Evolutionary conservation across 1,140 invertebrate genomes (phyloP).

Genomic region (Prorops nasuta): DNA sequence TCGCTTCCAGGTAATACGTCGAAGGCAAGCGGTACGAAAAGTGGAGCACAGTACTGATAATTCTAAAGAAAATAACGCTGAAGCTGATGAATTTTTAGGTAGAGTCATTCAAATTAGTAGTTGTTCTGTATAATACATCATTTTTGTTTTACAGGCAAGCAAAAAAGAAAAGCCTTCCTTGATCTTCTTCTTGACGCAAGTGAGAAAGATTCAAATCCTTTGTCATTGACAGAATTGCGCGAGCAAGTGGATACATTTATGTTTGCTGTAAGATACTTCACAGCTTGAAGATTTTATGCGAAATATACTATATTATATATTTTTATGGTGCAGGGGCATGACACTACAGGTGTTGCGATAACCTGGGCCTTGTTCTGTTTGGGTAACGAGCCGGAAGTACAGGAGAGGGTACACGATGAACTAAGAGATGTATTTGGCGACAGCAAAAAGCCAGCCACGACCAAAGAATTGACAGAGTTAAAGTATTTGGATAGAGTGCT

Average conservation of each 20-base stretch:
- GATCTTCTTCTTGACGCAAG: conserved; percentile 69
- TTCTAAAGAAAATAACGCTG: not conserved
- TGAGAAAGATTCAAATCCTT: conserved; percentile 51
- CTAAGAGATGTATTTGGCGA: conserved; percentile 59
- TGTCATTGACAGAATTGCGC: conserved; percentile 66
- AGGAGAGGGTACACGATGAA: conserved; percentile 65
- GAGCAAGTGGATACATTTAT: conserved; percentile 78
- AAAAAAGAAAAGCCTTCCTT: conserved; percentile 61
- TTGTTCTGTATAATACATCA: not conserved
- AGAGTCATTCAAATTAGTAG: not conserved
- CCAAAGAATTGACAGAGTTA: conserved; percentile 56
- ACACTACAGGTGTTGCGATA: conserved; percentile 66
- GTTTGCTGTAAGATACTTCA: conserved; percentile 65
- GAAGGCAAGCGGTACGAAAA: conserved; percentile 22
- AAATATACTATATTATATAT: not conserved
- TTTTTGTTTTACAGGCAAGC: conserved; percentile 40
- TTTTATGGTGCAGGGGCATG: conserved; percentile 52
- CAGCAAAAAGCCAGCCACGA: conserved; percentile 34
- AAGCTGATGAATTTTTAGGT: conserved; percentile 16
- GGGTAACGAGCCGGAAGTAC: conserved; percentile 58
- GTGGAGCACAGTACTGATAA: not conserved
- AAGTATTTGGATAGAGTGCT: conserved; percentile 66
- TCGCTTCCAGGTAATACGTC: conserved; percentile 25
- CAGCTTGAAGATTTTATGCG: not conserved
- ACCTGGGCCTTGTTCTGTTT: conserved; percentile 60